Conservation (phyloP, 2,113 vertebrate genomes). For the Dasyprocta punctata region DNA sequence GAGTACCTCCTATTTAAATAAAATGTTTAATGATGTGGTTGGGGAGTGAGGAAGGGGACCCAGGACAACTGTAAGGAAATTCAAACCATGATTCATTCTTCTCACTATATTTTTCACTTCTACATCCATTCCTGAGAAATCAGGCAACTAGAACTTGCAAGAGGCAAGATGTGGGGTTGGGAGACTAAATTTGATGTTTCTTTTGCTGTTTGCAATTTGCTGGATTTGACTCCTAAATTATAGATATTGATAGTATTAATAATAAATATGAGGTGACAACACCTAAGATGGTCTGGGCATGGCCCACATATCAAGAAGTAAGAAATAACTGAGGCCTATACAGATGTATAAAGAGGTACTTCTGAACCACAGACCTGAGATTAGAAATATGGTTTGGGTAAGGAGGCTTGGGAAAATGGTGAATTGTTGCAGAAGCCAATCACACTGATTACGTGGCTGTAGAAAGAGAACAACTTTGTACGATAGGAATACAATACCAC, state of each 20-base stretch:
- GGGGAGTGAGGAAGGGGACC: background rate
- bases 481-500: background rate
- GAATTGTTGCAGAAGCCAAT: background rate
- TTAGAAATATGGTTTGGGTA: background rate
- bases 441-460: background rate
- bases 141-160: background rate
- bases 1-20: background rate
- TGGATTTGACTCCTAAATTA: background rate
- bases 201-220: background rate
- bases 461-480: background rate
- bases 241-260: background rate
- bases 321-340: background rate
- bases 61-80: background rate
- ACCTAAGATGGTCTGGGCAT: background rate
- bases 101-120: background rate
- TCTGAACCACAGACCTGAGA: background rate
- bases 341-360: background rate
- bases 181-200: constrained; percentile 8
- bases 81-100: background rate
- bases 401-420: background rate
- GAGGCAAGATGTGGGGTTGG: background rate
- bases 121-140: constrained; percentile 5
- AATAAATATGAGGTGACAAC: background rate
- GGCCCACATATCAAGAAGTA: background rate
- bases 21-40: constrained; percentile 9